Base-by-base conservation (phyloP, 2,797 vertebrate genomes). In the Oreonectes daqikongensis region DNA sequence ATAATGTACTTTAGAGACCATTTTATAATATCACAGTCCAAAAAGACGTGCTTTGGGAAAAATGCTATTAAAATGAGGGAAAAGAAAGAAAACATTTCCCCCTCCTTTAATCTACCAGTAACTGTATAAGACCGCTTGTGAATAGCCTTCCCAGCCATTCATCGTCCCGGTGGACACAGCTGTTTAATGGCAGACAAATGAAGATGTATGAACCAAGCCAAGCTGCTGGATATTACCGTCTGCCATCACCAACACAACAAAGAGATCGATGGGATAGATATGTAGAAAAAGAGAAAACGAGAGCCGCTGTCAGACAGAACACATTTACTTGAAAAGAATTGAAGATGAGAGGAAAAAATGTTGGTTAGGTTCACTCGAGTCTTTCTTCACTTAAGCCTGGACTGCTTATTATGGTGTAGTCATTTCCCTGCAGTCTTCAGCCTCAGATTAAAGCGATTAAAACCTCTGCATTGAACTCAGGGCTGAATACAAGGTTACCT, bases 111-210 rank as follows among this genome's bases (percentile, higher is more conserved):
- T 26, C 17, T 55, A 66, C 42, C 60, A 52, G 28, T 61, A 59
- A 30, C 26, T 30, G 44, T 59, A 79, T 63, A 40, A 70, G 60
- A 50, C 66, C 65, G 60, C 59, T 69, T 70, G 68, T 74, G 30
- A 67, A 60, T 30, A 63, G 68, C 70, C 26, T 42, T 53, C 60
- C n/a, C n/a, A 44, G 50, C 40, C n/a, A 28, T 64, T 73, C 24
- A 35, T 67, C 50, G 35, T 81, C 59, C 71, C 46, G 32, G 15
- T 61, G 59, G 65, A 59, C 44, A 28, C 32, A 69, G 68, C 57
- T 72, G 44, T 78, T 74, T 73, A 82, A 82, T 82, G 74, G 52
- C 30, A 68, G 68, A 59, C 53, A 81, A 71, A 80, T 67, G 60
- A 76, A 72, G 77, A 71, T 59, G 28, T 69, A 69, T 84, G 70